phyloP scores from a whole-genome alignment of 2,797 vertebrate genomes.

The Dendrocincla tyrannina region DNA sequence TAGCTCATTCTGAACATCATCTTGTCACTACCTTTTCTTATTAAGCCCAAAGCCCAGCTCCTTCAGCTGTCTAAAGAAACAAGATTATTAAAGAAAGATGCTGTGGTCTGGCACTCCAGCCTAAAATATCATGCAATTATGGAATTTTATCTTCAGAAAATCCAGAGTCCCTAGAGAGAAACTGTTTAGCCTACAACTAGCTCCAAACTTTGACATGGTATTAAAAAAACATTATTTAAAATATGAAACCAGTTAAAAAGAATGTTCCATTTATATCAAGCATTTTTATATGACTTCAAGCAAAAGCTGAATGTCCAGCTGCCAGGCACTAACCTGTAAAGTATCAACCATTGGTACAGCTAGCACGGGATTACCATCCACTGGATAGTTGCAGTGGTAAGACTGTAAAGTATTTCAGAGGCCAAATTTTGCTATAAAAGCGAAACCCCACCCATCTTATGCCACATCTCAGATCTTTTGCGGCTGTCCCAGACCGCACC shows the following conservation, averaged over 20 bases:
- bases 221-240: not conserved
- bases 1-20: not conserved
- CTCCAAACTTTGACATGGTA: not conserved
- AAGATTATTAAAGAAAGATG: constrained; percentile 18
- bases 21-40: not conserved
- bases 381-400: not conserved
- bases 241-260: not conserved
- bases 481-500: not conserved
- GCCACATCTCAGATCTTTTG: fast-evolving
- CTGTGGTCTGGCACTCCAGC: not conserved
- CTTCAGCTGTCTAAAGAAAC: not conserved
- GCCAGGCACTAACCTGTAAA: not conserved
- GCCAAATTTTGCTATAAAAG: not conserved
- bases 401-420: not conserved
- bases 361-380: not conserved
- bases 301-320: not conserved
- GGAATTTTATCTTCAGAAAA: constrained; percentile 25
- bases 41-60: not conserved
- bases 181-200: not conserved
- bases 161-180: not conserved
- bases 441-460: not conserved
- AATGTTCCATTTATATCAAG: not conserved
- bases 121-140: not conserved
- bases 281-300: not conserved
- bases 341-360: not conserved